A percentile compares a stretch with the other conserved stretches of the same genome.
Evolutionary conservation across 1,140 invertebrate species (phyloP).

Genomic region (Microplitis mediator): DNA sequence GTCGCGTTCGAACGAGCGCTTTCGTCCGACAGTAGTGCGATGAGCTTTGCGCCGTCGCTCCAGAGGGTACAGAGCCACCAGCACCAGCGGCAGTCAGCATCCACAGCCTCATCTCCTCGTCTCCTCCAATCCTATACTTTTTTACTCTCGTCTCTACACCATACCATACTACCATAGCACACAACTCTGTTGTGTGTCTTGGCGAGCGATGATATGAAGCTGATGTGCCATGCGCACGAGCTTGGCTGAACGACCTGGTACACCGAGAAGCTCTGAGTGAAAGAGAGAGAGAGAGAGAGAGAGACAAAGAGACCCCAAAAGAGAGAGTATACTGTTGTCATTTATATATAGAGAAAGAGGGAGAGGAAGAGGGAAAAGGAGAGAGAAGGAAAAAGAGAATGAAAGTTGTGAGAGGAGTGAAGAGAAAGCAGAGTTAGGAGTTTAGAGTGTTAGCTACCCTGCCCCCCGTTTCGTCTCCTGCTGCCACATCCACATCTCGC

Average conservation of each 20-base stretch:
- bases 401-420: background rate
- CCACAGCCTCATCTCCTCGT: background rate
- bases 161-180: background rate
- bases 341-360: background rate
- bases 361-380: background rate
- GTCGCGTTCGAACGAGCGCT: conserved; percentile 15
- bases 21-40: background rate
- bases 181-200: too few relatives aligned
- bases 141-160: background rate
- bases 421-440: conserved; percentile 2
- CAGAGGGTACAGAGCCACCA: background rate
- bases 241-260: too few relatives aligned
- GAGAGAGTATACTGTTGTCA: too few relatives aligned
- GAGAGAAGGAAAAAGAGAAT: conserved; percentile 8
- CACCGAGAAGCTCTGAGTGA: too few relatives aligned
- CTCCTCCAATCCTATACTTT: background rate
- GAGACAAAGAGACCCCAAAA: background rate
- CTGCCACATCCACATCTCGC: conserved; percentile 16
- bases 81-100: background rate
- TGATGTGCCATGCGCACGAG: too few relatives aligned
- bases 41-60: conserved; percentile 27
- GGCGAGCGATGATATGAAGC: too few relatives aligned
- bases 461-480: background rate
- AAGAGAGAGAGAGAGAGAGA: too few relatives aligned
- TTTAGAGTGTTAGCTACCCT: background rate